Base-by-base conservation (phyloP, 2,888 invertebrate species). In the Euclidia mi region DNA sequence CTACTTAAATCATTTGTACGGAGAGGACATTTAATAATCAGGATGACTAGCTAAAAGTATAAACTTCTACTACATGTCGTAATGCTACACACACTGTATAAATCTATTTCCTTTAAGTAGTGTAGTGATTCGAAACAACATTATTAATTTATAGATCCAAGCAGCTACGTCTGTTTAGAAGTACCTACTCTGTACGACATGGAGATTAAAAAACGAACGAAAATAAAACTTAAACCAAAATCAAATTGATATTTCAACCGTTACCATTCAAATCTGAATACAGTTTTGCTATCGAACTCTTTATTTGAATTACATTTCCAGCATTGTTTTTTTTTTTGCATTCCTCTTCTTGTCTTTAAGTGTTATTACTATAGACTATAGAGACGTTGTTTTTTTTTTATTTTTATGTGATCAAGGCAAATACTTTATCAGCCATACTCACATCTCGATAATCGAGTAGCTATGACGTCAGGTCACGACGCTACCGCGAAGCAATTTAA, bases 381-480 rank as follows among this genome's bases (percentile, higher is more conserved):
- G n/a, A n/a, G 29, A 29, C 6, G 29, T 14, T 9, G 2, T 34
- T 6, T 7, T 14, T 15, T 4, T 14, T 7, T 4, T 14, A 2
- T 14, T 34, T 2, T 32, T 32, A 12, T 14, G 12, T 34, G 34
- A 1, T 14, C 34, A 9, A 38, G 14, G 20, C 18, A 41, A 41
- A 20, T 32, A 34, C 17, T 48, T 49, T 47, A 57, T 48, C 52
- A 28, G 20, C 44, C 29, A 29, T 53, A 34, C 35, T 51, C 50
- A 57, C 53, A 60, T 66, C 69, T 57, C 63, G 61, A 43, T 42
- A 63, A 63, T 75, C 74, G 42, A 58, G 52, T 79, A 25, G 20
- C 20, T 25, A 71, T 89, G 89, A 90, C 85, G 86, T 89, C 87
- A 88, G 71, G 82, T 86, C 90, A 91, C 90, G 90, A 91, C 63